Base-by-base conservation (phyloP, 2,888 invertebrate genomes). In the Nezara viridula region DNA sequence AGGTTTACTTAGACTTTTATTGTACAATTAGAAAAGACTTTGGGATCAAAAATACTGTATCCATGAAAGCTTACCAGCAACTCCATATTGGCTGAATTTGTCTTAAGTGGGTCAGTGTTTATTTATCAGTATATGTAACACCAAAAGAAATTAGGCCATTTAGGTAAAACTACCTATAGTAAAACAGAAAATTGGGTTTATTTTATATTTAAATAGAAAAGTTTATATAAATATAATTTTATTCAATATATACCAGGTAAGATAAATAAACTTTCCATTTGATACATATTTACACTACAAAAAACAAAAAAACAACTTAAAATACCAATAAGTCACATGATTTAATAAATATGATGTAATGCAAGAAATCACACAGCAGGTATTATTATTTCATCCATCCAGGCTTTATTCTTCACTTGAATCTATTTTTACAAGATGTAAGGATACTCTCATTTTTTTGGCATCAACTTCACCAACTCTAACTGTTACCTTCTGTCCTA, bases 391-490 rank as follows among this genome's bases (percentile, higher is more conserved):
- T n/a, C n/a, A 14, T 16, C 32, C 27, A 66, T 66, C 32, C 19
- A 6, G 37, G 19, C 10, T 10, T 77, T 44, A 81, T n/a, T 81
- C 81, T 5, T 86, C 86, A 32, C 24, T 73, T 21, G 88, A 47
- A 44, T 88, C 81, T 5, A 88, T 88, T 37, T 55, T 85, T 52
- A 85, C 50, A 3, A 88, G 40, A 47, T 49, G 50, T 47, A 88
- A 85, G 16, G 81, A 81, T 77, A 88, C 77, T 44, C 85, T 55
- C 85, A 85, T 81, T 85, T 85, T 88, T 24, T 32, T 85, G 21
- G 52, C 37, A 66, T 89, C 89, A 60, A 89, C 85, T 77, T 89
- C 86, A 47, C 44, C 55, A 50, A 89, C 60, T 73, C 85, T 85
- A 55, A 89, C 89, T 19, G 50, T 73, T 4, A 89, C 89, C 47